Base-by-base conservation (phyloP, 1,140 invertebrate genomes). In the Zaprionus vittiger region DNA sequence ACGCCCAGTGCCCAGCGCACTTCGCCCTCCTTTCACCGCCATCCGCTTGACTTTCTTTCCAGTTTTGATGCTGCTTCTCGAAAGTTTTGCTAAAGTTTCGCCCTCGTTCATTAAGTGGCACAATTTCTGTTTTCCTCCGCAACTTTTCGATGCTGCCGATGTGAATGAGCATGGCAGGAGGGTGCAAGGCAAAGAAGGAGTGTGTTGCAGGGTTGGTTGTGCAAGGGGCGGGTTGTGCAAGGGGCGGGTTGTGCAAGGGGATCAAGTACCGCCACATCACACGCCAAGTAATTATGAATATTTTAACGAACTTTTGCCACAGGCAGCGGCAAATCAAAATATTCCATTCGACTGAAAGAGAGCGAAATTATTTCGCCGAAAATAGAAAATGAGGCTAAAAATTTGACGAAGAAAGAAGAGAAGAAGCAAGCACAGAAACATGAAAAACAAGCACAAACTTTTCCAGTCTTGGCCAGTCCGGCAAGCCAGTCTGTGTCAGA, bases 271-370 rank as follows among this genome's bases (percentile, higher is more conserved):
- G 79, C 73, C 84, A 82, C 85, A 89, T 90, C 85, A 89, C 85
- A 90, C 85, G 81, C 85, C 86, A 90, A 89, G 85, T 90, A 89
- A 89, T 89, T 89, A 89, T 89, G 85, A 89, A 89, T 89, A 89
- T 89, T 90, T 89, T 89, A 91, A 85, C 85, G 86, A 89, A 89
- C 85, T 89, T 89, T 89, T 90, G 81, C 85, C 85, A 90, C 84
- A 80, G 84, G 84, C 84, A 89, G 86, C 85, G 80, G 79, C 85
- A 90, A 89, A 89, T 89, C 85, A 89, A 89, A 89, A 89, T 90
- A 89, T 90, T 89, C 85, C 82, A 90, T 90, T 85, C 82, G 81
- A 61, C 77, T 78, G 74, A 85, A 90, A 77, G 75, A 79, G 71
- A 72, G 56, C 68, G 79, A 89, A 89, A 87, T 83, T 87, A 87